A percentile compares a stretch with the other conserved stretches of the same genome.
Evolutionary conservation across 1,140 invertebrate genomes (phyloP).

Genomic region (Pseudomyrmex flavicornis): DNA sequence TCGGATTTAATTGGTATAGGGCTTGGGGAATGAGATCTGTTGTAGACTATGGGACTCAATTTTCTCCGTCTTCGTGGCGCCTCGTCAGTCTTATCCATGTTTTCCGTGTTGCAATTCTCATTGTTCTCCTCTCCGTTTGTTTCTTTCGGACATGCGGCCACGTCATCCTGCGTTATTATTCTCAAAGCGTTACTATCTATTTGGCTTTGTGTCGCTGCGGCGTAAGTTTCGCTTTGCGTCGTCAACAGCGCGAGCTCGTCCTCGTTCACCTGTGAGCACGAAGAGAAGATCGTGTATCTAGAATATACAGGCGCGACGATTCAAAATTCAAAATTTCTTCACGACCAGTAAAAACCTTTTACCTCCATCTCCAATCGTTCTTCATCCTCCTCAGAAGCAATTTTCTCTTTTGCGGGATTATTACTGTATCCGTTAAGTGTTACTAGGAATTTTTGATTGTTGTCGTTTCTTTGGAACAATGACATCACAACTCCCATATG

Average conservation of each 20-base stretch:
- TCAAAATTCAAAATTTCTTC: conserved; percentile 15
- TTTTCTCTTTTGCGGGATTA: conserved; percentile 77
- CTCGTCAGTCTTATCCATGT: conserved; percentile 70
- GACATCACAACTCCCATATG: conserved; percentile 83
- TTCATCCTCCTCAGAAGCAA: conserved; percentile 79
- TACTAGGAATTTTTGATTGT: conserved; percentile 84
- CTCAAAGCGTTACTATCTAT: conserved; percentile 70
- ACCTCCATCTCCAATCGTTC: conserved; percentile 82
- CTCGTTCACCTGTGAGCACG: conserved; percentile 77
- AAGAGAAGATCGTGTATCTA: conserved; percentile 43
- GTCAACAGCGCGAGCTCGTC: conserved; percentile 77
- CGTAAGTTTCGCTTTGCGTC: conserved; percentile 71
- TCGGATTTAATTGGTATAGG: conserved; percentile 66
- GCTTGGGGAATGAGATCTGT: conserved; percentile 78
- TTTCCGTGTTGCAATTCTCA: conserved; percentile 78
- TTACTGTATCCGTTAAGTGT: conserved; percentile 84
- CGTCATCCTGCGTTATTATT: conserved; percentile 73
- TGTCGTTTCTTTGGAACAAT: conserved; percentile 82
- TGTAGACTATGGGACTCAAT: conserved; percentile 83
- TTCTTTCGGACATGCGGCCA: conserved; percentile 56
- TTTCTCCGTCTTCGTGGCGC: conserved; percentile 77
- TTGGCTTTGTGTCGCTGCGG: conserved; percentile 65
- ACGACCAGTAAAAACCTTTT: conserved; percentile 43
- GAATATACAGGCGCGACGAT: conserved; percentile 43
- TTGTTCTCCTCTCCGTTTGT: conserved; percentile 72